Conservation (phyloP, 2,113 vertebrate species). For the Fulmarus glacialis region DNA sequence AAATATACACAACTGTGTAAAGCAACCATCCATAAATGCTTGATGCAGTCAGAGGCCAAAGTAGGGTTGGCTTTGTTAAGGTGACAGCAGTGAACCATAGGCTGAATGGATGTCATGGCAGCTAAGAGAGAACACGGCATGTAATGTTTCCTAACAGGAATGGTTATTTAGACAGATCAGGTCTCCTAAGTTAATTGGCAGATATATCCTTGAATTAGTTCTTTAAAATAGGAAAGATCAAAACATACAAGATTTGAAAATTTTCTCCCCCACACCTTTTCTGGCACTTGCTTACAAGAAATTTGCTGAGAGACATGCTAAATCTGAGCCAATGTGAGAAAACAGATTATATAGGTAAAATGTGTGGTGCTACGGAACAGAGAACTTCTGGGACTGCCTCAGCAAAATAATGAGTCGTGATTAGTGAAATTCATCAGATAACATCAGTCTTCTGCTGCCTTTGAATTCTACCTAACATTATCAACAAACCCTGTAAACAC, state of each 20-base stretch:
- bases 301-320: not conserved
- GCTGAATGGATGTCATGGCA: not conserved
- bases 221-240: not conserved
- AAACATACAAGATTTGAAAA: not conserved
- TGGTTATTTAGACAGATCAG: not conserved
- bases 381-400: not conserved
- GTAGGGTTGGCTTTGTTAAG: not conserved
- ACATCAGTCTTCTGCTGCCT: not conserved
- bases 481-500: not conserved
- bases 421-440: not conserved
- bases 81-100: not conserved
- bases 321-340: not conserved
- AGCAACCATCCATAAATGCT: not conserved
- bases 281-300: not conserved
- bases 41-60: not conserved
- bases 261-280: not conserved
- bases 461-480: not conserved
- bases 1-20: not conserved
- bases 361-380: not conserved
- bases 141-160: not conserved
- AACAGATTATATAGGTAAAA: not conserved
- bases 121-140: not conserved
- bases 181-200: not conserved
- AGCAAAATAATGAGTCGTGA: not conserved
- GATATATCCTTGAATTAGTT: not conserved